Conservation (phyloP, 2,888 invertebrate genomes). For the Phasia obesa region DNA sequence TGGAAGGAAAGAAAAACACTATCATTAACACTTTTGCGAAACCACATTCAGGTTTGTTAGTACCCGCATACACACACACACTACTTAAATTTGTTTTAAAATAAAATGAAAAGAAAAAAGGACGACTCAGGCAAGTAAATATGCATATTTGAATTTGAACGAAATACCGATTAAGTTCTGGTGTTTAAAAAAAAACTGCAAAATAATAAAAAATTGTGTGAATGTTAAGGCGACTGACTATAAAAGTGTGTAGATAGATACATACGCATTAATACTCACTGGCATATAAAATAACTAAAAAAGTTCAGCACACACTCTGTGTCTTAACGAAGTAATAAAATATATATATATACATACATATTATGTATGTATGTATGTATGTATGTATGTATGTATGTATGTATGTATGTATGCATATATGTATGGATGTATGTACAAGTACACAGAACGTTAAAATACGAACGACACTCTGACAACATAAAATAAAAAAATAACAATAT, state of each 20-base stretch:
- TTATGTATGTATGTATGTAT: neutral
- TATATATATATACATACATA: neutral
- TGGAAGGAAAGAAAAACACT: conserved; percentile 15
- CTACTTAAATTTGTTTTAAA: neutral
- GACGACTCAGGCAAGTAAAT: conserved; percentile 26
- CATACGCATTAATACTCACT: too few species aligned
- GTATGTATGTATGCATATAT: too few species aligned
- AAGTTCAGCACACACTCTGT: neutral
- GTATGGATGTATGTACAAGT: too few species aligned
- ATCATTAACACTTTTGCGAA: conserved; percentile 44
- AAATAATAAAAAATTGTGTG: neutral
- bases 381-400: neutral
- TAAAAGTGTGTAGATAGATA: neutral
- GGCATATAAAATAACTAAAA: neutral
- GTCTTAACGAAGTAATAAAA: neutral
- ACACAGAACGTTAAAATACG: too few species aligned
- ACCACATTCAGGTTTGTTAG: neutral
- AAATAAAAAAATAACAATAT: neutral
- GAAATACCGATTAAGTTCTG: conserved; percentile 34
- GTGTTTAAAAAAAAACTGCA: conserved; percentile 14
- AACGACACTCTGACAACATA: conserved; percentile 24
- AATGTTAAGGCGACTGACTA: conserved; percentile 12
- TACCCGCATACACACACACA: neutral
- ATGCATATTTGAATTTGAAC: conserved; percentile 44
- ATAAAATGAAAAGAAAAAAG: conserved; percentile 5